phyloP scores from a whole-genome alignment of 2,888 invertebrate genomes.

The Trisateles emortualis region DNA sequence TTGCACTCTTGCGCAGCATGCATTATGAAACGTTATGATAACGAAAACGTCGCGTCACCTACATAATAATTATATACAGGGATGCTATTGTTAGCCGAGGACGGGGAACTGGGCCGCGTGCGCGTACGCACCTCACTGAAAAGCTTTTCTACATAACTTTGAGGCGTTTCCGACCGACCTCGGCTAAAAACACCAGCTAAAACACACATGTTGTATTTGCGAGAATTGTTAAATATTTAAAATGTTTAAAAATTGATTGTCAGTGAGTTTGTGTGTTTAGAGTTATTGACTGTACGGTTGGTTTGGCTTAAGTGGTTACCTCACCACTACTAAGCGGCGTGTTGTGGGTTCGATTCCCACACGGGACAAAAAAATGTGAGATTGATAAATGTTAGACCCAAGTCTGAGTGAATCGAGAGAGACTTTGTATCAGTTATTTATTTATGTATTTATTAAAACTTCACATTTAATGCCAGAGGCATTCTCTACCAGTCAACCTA shows the following conservation, averaged over 20 bases:
- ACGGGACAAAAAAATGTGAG: too few species aligned
- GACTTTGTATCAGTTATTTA: too few species aligned
- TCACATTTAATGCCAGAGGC: too few species aligned
- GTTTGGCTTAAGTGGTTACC: too few species aligned
- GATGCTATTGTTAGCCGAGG: slow-evolving; percentile 57
- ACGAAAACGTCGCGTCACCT: slow-evolving; percentile 20
- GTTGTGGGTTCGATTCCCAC: too few species aligned
- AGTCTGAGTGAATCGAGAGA: too few species aligned
- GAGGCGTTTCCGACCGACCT: slow-evolving; percentile 13
- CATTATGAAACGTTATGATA: slow-evolving; percentile 42
- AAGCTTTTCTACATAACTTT: slow-evolving; percentile 24
- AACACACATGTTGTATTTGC: background rate
- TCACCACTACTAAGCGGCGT: too few species aligned
- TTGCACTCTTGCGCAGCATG: background rate
- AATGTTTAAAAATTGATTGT: background rate
- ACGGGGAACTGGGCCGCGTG: slow-evolving; percentile 45
- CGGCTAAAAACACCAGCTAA: background rate
- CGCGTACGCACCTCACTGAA: slow-evolving; percentile 42
- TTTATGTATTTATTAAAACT: too few species aligned
- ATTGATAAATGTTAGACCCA: too few species aligned
- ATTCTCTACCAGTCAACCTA: too few species aligned
- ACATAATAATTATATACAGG: slow-evolving; percentile 12
- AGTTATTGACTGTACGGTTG: background rate
- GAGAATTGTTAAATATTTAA: background rate
- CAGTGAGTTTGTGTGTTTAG: background rate